Base-by-base conservation (phyloP, 2,113 vertebrate genomes). In the Sceloporus undulatus region DNA sequence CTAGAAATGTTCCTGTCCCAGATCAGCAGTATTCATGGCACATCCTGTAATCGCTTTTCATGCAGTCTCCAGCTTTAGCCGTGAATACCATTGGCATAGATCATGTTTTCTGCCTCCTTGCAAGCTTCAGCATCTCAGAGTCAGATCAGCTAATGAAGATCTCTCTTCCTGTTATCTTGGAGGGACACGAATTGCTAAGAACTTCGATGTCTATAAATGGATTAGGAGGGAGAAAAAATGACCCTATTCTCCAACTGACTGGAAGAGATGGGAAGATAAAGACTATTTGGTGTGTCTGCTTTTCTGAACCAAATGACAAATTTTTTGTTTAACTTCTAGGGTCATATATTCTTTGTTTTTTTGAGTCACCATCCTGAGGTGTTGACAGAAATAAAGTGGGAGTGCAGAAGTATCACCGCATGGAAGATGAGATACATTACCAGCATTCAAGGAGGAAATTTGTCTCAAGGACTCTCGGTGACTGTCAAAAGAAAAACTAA, bases 401-500 rank as follows among this genome's bases (percentile, higher is more conserved):
- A 74, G 84, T 88, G 82, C 88, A 1, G 29, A 79, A 82, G n/a
- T 77, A 88, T 87, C 84, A 89, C 9, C 27, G 82, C 11, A 1
- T 73, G 85, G 86, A 90, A 86, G 75, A 89, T 52, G 79, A 85
- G 80, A 85, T 82, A 38, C 88, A 8, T 86, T 89, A 62, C 84
- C 86, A 84, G 18, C 65, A 48, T 54, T 87, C 56, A 75, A 40
- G 38, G 34, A 27, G 70, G 19, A 23, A 40, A 0, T 0, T 79
- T 89, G 48, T 54, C 71, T 88, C 83, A 82, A 73, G 19, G 75
- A 48, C 68, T 7, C 4, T 81, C 0, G 70, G 48, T 40, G 65
- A 86, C 82, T 92, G 82, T 89, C 25, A 86, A 79, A 85, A 91
- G 88, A 77, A 82, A 91, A 89, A 76, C 82, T 91, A 75, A 52